A percentile compares a stretch with the other conserved stretches of the same genome.
These are phyloP conservation scores for Saccopteryx leptura DNA, from an alignment of 2,113 vertebrate species.

Conservation along the genomic window DNA sequence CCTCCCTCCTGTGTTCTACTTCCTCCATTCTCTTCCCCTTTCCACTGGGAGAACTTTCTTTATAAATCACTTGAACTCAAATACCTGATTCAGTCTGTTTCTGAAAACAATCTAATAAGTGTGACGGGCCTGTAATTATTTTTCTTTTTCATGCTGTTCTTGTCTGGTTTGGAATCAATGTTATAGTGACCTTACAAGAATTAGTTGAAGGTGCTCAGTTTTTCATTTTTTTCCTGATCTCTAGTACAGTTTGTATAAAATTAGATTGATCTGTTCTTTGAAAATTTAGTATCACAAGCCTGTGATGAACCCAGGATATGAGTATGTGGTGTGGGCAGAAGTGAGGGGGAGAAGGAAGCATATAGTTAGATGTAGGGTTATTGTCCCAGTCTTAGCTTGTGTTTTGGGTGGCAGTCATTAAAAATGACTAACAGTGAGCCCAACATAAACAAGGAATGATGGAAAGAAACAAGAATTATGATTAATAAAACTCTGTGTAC, in stretches of 20 bases:
- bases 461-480: not conserved
- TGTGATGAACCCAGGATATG: not conserved
- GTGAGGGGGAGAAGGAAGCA: not conserved
- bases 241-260: not conserved
- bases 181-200: not conserved
- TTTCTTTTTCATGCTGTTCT: not conserved
- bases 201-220: not conserved
- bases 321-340: not conserved
- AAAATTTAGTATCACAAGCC: not conserved
- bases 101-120: not conserved
- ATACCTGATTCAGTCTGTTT: not conserved
- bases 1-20: not conserved
- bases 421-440: not conserved
- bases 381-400: not conserved
- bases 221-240: not conserved
- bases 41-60: not conserved
- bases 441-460: not conserved
- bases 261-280: not conserved
- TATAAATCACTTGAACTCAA: not conserved
- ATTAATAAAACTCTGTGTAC: not conserved
- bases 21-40: slow-evolving; percentile 1
- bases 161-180: not conserved
- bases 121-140: not conserved
- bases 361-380: not conserved
- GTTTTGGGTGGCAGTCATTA: not conserved